phyloP scores from a whole-genome alignment of 53 echinoderm and acorn worm species.

The Henricia sp. region DNA sequence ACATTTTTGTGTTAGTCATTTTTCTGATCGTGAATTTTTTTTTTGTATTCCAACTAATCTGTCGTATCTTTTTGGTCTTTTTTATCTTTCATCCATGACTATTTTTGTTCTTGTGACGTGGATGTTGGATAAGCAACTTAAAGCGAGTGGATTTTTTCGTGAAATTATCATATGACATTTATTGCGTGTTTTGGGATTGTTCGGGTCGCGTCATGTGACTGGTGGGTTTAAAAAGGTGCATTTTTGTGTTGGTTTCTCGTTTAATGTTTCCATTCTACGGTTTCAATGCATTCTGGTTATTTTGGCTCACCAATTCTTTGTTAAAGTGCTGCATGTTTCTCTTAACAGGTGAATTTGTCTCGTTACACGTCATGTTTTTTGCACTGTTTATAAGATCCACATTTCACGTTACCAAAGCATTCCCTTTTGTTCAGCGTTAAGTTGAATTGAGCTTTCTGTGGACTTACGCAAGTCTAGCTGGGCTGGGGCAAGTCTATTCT shows the following conservation, averaged over 20 bases:
- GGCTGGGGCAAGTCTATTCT: not conserved
- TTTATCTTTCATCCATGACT: not conserved
- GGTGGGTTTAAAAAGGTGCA: too few relatives aligned
- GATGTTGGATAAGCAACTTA: too few relatives aligned
- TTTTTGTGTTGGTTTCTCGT: too few relatives aligned
- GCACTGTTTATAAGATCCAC: not conserved
- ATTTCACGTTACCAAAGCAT: slow-evolving; percentile 16
- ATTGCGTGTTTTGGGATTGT: too few relatives aligned
- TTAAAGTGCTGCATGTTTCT: too few relatives aligned
- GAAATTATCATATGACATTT: too few relatives aligned
- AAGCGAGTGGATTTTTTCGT: too few relatives aligned
- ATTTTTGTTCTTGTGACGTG: not conserved
- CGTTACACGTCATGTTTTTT: not conserved
- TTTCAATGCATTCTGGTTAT: too few relatives aligned
- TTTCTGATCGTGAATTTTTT: not conserved
- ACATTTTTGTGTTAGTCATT: not conserved
- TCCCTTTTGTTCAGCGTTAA: slow-evolving; percentile 13
- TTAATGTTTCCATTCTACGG: too few relatives aligned
- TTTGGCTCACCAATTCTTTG: too few relatives aligned
- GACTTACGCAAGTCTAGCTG: slow-evolving; percentile 12
- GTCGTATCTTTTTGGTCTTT: not conserved
- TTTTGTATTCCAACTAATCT: slow-evolving; percentile 26
- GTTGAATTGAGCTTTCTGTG: not conserved
- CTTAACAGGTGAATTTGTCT: not conserved
- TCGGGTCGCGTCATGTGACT: too few relatives aligned